Evolutionary conservation across 2,888 invertebrate species (phyloP).

Genomic region (Philopedon plagiatum): DNA sequence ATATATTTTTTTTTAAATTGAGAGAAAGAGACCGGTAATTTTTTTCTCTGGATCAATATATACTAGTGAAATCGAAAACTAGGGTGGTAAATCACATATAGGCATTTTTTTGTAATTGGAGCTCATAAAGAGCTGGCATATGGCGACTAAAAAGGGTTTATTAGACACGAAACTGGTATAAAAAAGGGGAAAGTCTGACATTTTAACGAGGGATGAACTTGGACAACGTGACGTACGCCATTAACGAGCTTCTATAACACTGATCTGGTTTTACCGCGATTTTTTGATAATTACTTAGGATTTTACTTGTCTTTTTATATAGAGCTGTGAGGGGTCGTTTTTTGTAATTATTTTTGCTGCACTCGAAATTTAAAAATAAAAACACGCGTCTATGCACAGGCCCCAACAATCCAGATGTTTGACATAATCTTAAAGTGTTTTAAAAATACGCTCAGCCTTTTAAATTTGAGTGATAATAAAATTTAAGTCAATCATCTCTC

Average conservation of each 20-base stretch:
- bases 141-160: constrained; percentile 61
- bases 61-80: constrained; percentile 1
- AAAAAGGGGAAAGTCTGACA: constrained; percentile 60
- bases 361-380: constrained; percentile 38
- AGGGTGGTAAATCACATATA: constrained; percentile 38
- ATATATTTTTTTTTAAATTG: no score
- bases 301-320: constrained; percentile 8
- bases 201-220: constrained; percentile 60
- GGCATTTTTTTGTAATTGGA: constrained; percentile 49
- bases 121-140: constrained; percentile 58
- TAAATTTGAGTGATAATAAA: constrained; percentile 45
- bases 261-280: constrained; percentile 37
- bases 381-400: constrained; percentile 16
- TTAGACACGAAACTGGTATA: constrained; percentile 57
- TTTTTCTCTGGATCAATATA: no score
- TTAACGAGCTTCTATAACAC: constrained; percentile 31
- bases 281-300: constrained; percentile 26
- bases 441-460: constrained; percentile 41
- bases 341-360: constrained; percentile 25
- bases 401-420: constrained; percentile 48
- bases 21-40: no score
- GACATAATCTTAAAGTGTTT: constrained; percentile 48
- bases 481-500: constrained; percentile 48
- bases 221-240: constrained; percentile 36
- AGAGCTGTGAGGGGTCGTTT: background rate